Evolutionary conservation across 2,888 invertebrate species (phyloP).

Genomic region (Troilus luridus): DNA sequence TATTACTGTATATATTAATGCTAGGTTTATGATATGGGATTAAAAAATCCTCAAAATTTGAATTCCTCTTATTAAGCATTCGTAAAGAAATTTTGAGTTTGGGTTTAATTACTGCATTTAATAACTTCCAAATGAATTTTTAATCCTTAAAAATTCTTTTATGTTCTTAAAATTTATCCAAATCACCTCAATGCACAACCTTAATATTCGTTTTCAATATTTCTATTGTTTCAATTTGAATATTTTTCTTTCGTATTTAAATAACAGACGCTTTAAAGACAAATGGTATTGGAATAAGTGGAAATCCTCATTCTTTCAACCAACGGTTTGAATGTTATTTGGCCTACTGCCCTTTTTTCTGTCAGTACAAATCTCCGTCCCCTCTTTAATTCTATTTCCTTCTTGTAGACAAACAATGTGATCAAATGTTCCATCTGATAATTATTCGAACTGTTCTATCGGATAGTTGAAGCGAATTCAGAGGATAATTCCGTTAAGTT

Average conservation of each 20-base stretch:
- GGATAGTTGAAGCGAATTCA: neutral
- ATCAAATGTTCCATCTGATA: neutral
- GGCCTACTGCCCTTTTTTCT: slow-evolving; percentile 14
- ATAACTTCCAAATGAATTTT: no score
- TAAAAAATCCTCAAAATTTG: neutral
- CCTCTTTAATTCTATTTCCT: neutral
- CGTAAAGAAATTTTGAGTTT: neutral
- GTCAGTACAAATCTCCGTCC: neutral
- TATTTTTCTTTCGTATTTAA: no score
- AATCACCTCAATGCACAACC: no score
- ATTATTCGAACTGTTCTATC: neutral
- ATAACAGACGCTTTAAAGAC: neutral
- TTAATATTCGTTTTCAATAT: no score
- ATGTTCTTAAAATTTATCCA: no score
- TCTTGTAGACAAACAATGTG: neutral
- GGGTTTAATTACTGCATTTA: neutral
- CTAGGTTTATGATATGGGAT: no score
- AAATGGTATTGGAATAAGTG: neutral
- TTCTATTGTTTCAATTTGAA: no score
- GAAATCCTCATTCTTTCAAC: neutral
- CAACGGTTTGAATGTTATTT: neutral
- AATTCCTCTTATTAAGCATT: neutral
- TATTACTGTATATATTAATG: no score
- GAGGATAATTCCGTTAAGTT: no score
- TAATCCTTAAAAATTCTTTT: no score